A percentile compares a stretch with the other conserved stretches of the same genome.
Evolutionary conservation across 2,888 invertebrate genomes (phyloP).

Genomic region (Anodontia alba): DNA sequence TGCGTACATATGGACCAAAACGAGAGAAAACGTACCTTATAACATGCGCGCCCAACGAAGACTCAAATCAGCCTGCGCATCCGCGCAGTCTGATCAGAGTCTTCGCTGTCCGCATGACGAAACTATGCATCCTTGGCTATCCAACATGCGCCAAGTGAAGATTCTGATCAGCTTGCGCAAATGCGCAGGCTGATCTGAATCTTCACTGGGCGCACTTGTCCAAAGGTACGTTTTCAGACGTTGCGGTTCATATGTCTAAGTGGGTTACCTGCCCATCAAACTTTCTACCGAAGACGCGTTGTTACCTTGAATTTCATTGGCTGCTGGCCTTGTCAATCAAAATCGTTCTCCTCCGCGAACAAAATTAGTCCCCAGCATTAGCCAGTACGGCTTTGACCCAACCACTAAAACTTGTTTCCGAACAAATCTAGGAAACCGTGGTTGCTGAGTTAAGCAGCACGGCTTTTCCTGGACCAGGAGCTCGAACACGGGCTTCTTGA

Average conservation of each 20-base stretch:
- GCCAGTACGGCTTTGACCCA: neutral
- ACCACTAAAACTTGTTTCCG: neutral
- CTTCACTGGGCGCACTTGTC: too few relatives aligned
- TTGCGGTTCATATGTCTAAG: neutral
- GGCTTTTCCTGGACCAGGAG: slow-evolving; percentile 52
- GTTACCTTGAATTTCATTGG: neutral
- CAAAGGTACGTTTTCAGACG: too few relatives aligned
- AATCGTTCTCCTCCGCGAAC: neutral
- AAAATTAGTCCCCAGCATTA: slow-evolving; percentile 1
- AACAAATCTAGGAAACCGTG: slow-evolving; percentile 46
- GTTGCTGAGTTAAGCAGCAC: slow-evolving; percentile 58
- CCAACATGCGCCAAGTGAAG: too few relatives aligned
- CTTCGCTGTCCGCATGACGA: too few relatives aligned
- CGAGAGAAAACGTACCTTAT: too few relatives aligned
- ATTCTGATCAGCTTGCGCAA: too few relatives aligned
- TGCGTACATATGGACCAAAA: too few relatives aligned
- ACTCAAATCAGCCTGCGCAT: too few relatives aligned
- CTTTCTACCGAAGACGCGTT: neutral
- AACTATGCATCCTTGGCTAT: too few relatives aligned
- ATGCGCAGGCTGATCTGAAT: too few relatives aligned
- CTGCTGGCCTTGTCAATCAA: neutral
- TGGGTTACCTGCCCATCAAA: neutral
- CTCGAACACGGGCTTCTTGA: slow-evolving; percentile 55
- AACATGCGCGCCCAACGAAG: too few relatives aligned
- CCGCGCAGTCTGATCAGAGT: too few relatives aligned